Evolutionary conservation across 2,888 invertebrate genomes (phyloP), one percentile per base, ranked within the genome.

Genomic region (Cactoblastis cactorum): DNA sequence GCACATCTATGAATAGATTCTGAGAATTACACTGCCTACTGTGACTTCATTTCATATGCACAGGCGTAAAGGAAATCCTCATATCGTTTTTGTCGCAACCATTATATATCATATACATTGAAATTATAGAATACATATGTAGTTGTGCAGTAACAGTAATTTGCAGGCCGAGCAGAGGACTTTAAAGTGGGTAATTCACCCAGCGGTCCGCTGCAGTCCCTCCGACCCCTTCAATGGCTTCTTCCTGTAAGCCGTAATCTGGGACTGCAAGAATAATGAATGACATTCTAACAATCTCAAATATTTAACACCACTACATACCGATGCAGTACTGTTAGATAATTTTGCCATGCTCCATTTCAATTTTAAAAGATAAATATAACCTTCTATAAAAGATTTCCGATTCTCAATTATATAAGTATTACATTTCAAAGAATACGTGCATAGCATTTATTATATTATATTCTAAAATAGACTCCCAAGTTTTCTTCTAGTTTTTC

Each of bases 21-120:
- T 38, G 18, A 38, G 38, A 38, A 38, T 3, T n/a, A 38, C 38
- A 38, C 8, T 1, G 38, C 18, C 38, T 18, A 38, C 18, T 38
- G 38, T 38, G n/a, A 11, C 37, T 37, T 37, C 17, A 19, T 38
- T 38, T 38, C 38, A n/a, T 38, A 19, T 38, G 19, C 38, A 38
- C 38, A 38, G 3, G 18, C 18, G 18, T 3, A 38, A n/a, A 38
- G 38, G 38, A 38, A 38, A 38, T 38, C 38, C 38, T 38, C 8
- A 19, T 38, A 38, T 38, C 18, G 18, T 19, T 38, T 38, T 19
- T n/a, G n/a, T 38, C 18, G 11, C 18, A 28, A 28, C 5, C 8
- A 6, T 28, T 28, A 28, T 28, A 28, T 28, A 28, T 28, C 28
- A 28, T 28, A 28, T 22, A 22, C 22, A 22, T 22, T 9, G 8